Base-by-base conservation (phyloP, 2,113 vertebrate species). In the Carassius auratus region DNA sequence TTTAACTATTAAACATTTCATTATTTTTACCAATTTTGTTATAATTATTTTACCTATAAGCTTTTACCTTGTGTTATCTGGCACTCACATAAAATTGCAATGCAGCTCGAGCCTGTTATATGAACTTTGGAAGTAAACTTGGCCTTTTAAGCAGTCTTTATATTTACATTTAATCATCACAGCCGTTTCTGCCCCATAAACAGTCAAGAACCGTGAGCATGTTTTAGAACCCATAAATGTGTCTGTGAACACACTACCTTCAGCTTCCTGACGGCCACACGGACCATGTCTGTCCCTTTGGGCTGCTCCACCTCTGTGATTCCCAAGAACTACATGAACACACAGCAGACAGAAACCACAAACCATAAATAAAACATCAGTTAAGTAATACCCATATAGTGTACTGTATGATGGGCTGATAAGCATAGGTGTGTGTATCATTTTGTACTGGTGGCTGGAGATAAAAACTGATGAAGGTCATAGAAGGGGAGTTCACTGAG, bases 201-300 rank as follows among this genome's bases (percentile, higher is more conserved):
- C n/a, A 68, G 61, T 4, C 26, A 30, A 77, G 45, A 61, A 59
- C 4, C 12, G 21, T 76, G n/a, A 66, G 19, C 69, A 33, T 2
- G 82, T 96, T 95, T 96, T 96, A 85, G 95, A 95, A 50, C 94
- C 95, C 74, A 57, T 69, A 52, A 87, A 78, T 36, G 64, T 5
- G 59, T 12, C 10, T 78, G 21, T 76, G 23, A 15, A 5, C 45
- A 50, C 30, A 42, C 80, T 95, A 97, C 96, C 96, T 97, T 97
- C 38, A 97, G 91, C 85, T 97, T 97, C 86, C 96, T 93, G n/a
- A 97, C 96, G 83, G 96, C 96, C 83, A 96, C 95, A 89, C 94
- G 95, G 74, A 96, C 96, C 71, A 97, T 93, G 90, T 97, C 96
- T 2, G 96, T 97, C 84, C 96, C 96, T 92, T 97, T 97, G 9